These are phyloP conservation scores for Sylvilagus bachmani DNA, from an alignment of 2,113 vertebrate genomes.

Conservation along the genomic window DNA sequence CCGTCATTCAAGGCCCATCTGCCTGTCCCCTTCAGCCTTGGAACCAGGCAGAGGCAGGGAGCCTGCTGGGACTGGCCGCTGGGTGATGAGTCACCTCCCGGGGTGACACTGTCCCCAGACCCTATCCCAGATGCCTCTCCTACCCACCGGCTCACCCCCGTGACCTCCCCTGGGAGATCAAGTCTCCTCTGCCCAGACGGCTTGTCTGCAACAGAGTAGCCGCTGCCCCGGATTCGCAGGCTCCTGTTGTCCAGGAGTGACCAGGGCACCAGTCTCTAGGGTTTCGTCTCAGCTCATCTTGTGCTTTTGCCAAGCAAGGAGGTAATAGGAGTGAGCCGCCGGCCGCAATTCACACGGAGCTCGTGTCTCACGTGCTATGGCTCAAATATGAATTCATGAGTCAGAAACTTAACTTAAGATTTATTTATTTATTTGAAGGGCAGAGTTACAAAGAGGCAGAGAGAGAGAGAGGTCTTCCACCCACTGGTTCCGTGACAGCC, in stretches of 20 bases:
- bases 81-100: accelerated
- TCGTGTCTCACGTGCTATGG: too few relatives aligned
- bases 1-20: not conserved
- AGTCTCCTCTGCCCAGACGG: constrained; percentile 48
- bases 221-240: not conserved
- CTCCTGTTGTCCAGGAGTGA: not conserved
- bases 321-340: not conserved
- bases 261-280: not conserved
- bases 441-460: too few relatives aligned
- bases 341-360: accelerated
- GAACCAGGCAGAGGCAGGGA: not conserved
- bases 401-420: too few relatives aligned
- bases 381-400: too few relatives aligned
- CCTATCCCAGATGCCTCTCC: too few relatives aligned
- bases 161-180: not conserved
- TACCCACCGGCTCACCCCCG: accelerated
- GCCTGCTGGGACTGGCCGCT: not conserved
- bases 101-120: not conserved
- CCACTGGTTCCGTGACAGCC: too few relatives aligned
- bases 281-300: not conserved
- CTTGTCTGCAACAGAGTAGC: not conserved
- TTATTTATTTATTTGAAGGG: too few relatives aligned
- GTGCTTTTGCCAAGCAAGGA: not conserved
- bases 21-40: not conserved
- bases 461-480: too few relatives aligned